phyloP scores from a whole-genome alignment of 1,140 invertebrate species.

The Danaus plexippus region DNA sequence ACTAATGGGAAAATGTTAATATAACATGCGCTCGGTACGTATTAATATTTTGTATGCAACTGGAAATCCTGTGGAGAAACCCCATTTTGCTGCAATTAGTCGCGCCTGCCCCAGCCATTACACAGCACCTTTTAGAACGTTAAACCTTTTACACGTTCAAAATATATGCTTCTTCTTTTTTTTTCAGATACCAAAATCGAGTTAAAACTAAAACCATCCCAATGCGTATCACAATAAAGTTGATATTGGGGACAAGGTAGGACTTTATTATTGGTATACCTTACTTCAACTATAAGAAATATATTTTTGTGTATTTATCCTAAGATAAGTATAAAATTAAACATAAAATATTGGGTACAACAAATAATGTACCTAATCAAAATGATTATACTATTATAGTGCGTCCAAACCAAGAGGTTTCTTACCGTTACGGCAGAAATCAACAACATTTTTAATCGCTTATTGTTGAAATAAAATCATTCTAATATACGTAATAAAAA shows the following conservation, averaged over 20 bases:
- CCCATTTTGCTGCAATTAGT: slow-evolving; percentile 21
- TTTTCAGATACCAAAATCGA: too few relatives aligned
- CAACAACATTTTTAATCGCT: slow-evolving; percentile 23
- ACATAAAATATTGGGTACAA: too few relatives aligned
- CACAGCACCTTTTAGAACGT: slow-evolving; percentile 10
- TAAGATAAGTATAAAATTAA: too few relatives aligned
- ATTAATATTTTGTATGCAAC: slow-evolving; percentile 16
- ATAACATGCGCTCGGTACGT: slow-evolving; percentile 1
- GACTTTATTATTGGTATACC: too few relatives aligned
- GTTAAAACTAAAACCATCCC: too few relatives aligned
- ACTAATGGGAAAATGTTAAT: too few relatives aligned
- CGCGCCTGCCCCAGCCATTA: slow-evolving; percentile 11
- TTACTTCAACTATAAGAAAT: too few relatives aligned
- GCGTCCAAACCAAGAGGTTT: slow-evolving; percentile 22
- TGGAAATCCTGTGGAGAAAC: slow-evolving; percentile 11
- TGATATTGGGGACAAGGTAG: too few relatives aligned
- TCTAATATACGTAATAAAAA: not conserved
- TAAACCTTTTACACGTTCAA: slow-evolving; percentile 12
- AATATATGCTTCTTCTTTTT: slow-evolving; percentile 2
- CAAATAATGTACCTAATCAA: too few relatives aligned
- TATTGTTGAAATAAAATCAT: slow-evolving; percentile 2
- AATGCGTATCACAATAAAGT: too few relatives aligned
- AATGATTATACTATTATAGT: slow-evolving; percentile 35
- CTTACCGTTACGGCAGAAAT: slow-evolving; percentile 24
- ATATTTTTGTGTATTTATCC: too few relatives aligned